Conservation (phyloP, 2,113 vertebrate species). For the Monopterus albus region DNA sequence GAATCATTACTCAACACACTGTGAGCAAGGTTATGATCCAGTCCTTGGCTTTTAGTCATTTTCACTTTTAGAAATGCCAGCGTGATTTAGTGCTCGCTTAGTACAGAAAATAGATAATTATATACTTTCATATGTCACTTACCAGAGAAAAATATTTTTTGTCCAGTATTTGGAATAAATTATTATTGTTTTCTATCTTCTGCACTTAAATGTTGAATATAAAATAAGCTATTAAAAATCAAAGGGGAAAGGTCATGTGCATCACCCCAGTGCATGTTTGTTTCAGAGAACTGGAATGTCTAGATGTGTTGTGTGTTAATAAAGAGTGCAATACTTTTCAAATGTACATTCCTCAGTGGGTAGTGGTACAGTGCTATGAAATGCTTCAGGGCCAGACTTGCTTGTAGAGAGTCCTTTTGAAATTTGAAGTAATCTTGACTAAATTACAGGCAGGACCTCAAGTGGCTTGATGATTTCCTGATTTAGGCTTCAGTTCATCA, state of each 20-base stretch:
- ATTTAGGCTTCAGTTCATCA: neutral
- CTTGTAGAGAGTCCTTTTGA: neutral
- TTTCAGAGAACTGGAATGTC: neutral
- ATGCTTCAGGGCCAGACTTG: neutral
- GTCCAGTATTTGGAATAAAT: neutral
- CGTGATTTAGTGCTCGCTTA: neutral
- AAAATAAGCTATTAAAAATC: too few relatives aligned
- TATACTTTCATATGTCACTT: neutral
- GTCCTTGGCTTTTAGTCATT: neutral
- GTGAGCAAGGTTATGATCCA: neutral
- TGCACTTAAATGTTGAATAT: too few relatives aligned
- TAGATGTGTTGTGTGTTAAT: too few relatives aligned
- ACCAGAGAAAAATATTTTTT: neutral
- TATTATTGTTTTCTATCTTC: neutral
- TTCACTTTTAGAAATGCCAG: neutral
- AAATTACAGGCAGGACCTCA: neutral
- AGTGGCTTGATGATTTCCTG: neutral
- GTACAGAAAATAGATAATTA: neutral
- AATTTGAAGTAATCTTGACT: slow-evolving; percentile 9
- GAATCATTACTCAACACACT: neutral
- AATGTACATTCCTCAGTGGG: too few relatives aligned
- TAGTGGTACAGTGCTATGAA: too few relatives aligned
- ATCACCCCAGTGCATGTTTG: too few relatives aligned
- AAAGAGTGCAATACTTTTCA: too few relatives aligned
- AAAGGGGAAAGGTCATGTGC: too few relatives aligned